Evolutionary conservation across 2,797 vertebrate genomes (phyloP).

Genomic region (Miichthys miiuy): DNA sequence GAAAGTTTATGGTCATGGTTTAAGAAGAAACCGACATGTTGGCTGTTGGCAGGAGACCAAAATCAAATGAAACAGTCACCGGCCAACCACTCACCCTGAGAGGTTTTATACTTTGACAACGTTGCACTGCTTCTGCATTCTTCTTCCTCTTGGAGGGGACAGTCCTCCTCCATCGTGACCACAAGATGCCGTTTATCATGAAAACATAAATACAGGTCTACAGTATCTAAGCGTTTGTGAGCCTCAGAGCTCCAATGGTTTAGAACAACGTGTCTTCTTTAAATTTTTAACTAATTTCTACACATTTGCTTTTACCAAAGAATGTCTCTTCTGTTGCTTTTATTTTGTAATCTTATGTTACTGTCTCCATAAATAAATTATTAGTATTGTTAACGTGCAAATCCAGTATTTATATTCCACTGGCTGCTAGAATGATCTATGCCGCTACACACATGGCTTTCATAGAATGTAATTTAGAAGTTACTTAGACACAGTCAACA

Average conservation of each 20-base stretch:
- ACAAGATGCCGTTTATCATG: background rate
- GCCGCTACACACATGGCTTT: background rate
- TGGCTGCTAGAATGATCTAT: background rate
- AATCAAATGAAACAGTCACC: background rate
- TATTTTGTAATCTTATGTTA: background rate
- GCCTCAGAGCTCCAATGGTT: background rate
- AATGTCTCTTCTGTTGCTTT: background rate
- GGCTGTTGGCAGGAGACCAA: background rate
- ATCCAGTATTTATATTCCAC: background rate
- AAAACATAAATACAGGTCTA: background rate
- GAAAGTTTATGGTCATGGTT: background rate
- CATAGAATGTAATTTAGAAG: background rate
- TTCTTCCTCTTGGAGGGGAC: background rate
- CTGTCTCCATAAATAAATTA: background rate
- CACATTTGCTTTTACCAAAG: background rate
- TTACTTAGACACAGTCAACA: conserved; percentile 6
- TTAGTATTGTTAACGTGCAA: background rate
- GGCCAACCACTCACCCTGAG: background rate
- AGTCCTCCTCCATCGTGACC: background rate
- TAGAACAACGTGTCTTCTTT: background rate
- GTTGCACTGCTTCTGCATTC: background rate
- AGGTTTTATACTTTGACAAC: background rate
- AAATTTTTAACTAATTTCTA: background rate
- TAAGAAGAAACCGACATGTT: background rate
- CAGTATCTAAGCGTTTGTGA: background rate